Evolutionary conservation across 2,888 invertebrate genomes (phyloP).

Genomic region (Cephus runcator): DNA sequence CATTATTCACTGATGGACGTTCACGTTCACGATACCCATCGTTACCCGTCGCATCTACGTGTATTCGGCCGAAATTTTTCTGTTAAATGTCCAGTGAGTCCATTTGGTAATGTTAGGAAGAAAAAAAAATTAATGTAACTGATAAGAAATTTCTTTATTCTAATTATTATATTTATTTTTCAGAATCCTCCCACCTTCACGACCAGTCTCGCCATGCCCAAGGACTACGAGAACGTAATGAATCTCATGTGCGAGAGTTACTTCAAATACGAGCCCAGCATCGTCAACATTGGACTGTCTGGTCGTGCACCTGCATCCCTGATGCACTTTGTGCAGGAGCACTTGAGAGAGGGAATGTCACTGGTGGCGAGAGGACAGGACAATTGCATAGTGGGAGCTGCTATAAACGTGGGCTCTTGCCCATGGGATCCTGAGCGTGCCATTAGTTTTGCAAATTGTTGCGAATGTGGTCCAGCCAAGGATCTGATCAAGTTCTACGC

Average conservation of each 20-base stretch:
- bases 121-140: too few species aligned
- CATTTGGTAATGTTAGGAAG: too few species aligned
- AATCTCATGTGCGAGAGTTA: constrained; percentile 47
- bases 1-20: neutral
- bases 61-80: neutral
- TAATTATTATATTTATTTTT: neutral
- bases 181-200: constrained; percentile 27
- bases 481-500: constrained; percentile 47
- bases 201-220: constrained; percentile 44
- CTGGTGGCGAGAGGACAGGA: constrained; percentile 39
- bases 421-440: constrained; percentile 27
- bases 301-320: constrained; percentile 29
- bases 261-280: constrained; percentile 43
- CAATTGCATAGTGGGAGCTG: constrained; percentile 45
- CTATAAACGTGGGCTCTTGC: constrained; percentile 37
- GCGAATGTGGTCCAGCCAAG: constrained; percentile 23
- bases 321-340: constrained; percentile 36
- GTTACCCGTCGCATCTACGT: neutral
- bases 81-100: neutral
- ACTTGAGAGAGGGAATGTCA: constrained; percentile 44
- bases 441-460: constrained; percentile 29
- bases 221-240: constrained; percentile 45
- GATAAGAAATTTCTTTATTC: neutral
- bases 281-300: constrained; percentile 39
- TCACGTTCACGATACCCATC: neutral